Evolutionary conservation across 1,140 invertebrate genomes (phyloP).

Genomic region (Drosophila parabipectinata): DNA sequence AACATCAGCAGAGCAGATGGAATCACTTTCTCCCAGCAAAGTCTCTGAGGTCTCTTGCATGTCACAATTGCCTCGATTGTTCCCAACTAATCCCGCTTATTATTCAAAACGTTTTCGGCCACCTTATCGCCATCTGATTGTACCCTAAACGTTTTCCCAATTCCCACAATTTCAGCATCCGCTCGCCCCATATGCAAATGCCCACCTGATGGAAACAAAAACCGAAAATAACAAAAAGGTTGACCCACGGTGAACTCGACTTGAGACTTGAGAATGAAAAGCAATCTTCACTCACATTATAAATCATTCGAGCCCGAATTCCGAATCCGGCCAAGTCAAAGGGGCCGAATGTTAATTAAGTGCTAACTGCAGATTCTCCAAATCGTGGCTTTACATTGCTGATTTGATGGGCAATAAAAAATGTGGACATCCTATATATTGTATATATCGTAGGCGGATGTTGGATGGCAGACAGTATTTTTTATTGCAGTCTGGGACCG

Average conservation of each 20-base stretch:
- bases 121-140: conserved; percentile 25
- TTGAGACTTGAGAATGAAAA: conserved; percentile 26
- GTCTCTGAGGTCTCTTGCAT: too few species aligned
- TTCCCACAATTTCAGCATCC: conserved; percentile 53
- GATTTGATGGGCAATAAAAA: conserved; percentile 64
- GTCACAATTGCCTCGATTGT: not conserved
- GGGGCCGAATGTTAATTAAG: conserved; percentile 57
- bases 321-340: conserved; percentile 40
- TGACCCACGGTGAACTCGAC: conserved; percentile 47
- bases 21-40: not conserved
- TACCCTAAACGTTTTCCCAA: conserved; percentile 26
- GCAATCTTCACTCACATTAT: conserved; percentile 39
- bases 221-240: conserved; percentile 8
- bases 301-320: conserved; percentile 36
- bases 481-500: not conserved
- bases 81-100: not conserved
- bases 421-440: conserved; percentile 17
- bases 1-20: not conserved
- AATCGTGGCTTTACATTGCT: conserved; percentile 49
- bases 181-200: conserved; percentile 46
- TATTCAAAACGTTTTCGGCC: not conserved
- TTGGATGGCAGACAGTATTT: conserved; percentile 4
- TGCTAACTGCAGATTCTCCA: conserved; percentile 57
- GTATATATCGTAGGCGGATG: conserved; percentile 54
- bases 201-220: conserved; percentile 21